These are phyloP conservation scores for Chalcosyrphus nemorum DNA, from an alignment of 2,888 invertebrate species.

Conservation along the genomic window DNA sequence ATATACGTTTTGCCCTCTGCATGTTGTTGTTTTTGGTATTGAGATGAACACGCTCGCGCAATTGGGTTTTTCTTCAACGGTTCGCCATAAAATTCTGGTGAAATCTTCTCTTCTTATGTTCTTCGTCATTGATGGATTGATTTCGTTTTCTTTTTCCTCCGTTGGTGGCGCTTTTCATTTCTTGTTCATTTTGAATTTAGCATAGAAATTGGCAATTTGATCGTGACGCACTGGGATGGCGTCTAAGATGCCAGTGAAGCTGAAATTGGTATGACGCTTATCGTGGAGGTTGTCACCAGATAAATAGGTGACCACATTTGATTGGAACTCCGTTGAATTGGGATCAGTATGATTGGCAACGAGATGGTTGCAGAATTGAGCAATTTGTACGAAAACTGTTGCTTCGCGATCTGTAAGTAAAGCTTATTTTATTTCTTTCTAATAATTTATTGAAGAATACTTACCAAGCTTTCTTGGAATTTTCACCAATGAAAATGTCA, in stretches of 20 bases:
- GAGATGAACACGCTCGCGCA: slow-evolving; percentile 69
- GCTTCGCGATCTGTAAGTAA: slow-evolving; percentile 80
- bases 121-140: slow-evolving; percentile 71
- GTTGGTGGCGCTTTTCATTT: slow-evolving; percentile 77
- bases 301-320: slow-evolving; percentile 88
- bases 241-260: slow-evolving; percentile 89
- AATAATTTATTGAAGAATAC: no score
- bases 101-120: slow-evolving; percentile 71
- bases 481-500: slow-evolving; percentile 88
- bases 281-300: slow-evolving; percentile 84
- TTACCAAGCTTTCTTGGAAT: slow-evolving; percentile 90
- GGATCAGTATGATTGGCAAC: slow-evolving; percentile 83
- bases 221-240: slow-evolving; percentile 92
- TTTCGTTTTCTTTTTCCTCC: slow-evolving; percentile 71
- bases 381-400: slow-evolving; percentile 81
- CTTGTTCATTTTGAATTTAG: slow-evolving; percentile 90
- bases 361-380: slow-evolving; percentile 81
- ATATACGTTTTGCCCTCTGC: slow-evolving; percentile 55
- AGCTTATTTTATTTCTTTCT: not conserved
- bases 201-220: slow-evolving; percentile 91
- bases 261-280: slow-evolving; percentile 84
- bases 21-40: slow-evolving; percentile 54
- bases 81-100: slow-evolving; percentile 71
- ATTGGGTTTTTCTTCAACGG: slow-evolving; percentile 68
- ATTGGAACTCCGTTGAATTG: slow-evolving; percentile 79